Percentiles rank a stretch among this genome's conserved stretches.
These are phyloP conservation scores for Mastomys natalensis DNA, from an alignment of 2,113 vertebrate species.

Conservation along the genomic window DNA sequence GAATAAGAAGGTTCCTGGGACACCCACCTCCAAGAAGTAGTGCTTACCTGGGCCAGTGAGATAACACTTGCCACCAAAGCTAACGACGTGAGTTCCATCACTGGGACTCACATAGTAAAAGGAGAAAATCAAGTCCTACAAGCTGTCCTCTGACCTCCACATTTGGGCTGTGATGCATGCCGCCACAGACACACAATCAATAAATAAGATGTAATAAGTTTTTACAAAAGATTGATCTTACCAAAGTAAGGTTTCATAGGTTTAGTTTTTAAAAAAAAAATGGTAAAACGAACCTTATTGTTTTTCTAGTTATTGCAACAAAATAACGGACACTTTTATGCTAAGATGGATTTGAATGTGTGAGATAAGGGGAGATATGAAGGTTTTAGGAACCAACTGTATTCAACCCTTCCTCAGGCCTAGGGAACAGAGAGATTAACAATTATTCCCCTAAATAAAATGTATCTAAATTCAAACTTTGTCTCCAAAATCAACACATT, in stretches of 20 bases:
- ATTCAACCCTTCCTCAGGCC: not conserved
- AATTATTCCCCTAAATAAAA: not conserved
- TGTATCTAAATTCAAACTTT: conserved; percentile 5
- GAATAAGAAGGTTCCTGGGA: not conserved
- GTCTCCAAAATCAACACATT: not conserved
- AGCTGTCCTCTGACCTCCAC: not conserved
- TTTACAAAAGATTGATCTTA: not conserved
- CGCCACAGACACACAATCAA: no score
- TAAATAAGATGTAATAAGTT: not conserved
- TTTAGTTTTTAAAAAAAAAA: conserved; percentile 25
- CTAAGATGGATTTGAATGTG: conserved; percentile 5
- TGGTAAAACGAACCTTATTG: not conserved
- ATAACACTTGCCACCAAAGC: not conserved
- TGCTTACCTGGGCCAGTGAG: not conserved
- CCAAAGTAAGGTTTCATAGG: not conserved
- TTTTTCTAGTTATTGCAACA: conserved; percentile 42
- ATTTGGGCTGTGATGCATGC: not conserved
- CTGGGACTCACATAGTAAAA: not conserved
- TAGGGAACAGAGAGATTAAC: conserved; percentile 27
- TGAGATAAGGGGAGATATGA: not conserved
- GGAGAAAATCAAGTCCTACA: not conserved
- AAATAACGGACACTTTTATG: not conserved
- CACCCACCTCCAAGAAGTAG: not conserved
- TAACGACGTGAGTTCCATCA: not conserved
- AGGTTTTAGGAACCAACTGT: not conserved